Conservation (phyloP, 53 echinoderm and acorn worm species). For the Stichopus horrens region DNA sequence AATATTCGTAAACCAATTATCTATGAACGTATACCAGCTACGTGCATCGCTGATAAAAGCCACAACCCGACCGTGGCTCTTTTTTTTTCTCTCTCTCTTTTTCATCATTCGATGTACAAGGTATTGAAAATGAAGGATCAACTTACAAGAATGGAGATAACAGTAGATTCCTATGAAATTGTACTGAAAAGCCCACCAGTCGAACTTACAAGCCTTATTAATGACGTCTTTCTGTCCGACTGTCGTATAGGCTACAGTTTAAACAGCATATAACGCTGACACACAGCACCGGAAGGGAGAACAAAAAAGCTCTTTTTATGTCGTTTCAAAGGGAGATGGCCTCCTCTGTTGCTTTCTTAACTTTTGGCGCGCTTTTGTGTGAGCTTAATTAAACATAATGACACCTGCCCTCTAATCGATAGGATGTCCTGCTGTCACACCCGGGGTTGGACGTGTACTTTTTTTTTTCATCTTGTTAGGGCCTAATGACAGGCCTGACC, state of each 20-base stretch:
- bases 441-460: neutral
- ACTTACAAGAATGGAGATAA: too few species aligned
- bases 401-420: constrained; percentile 40
- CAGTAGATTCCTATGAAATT: too few species aligned
- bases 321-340: constrained; percentile 27
- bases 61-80: too few species aligned
- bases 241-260: neutral
- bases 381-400: constrained; percentile 52
- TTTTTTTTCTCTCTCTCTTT: too few species aligned
- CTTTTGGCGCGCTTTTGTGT: constrained; percentile 43
- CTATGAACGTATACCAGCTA: too few species aligned
- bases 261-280: neutral
- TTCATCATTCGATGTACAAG: too few species aligned
- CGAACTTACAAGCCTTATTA: too few species aligned
- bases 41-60: too few species aligned
- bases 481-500: neutral
- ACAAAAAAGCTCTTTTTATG: neutral
- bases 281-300: neutral
- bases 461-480: neutral
- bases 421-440: neutral
- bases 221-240: too few species aligned
- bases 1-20: too few species aligned
- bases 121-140: too few species aligned
- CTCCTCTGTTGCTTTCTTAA: constrained; percentile 35
- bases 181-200: too few species aligned